phyloP scores from a whole-genome alignment of 2,113 vertebrate genomes.

The Silurus asotus region DNA sequence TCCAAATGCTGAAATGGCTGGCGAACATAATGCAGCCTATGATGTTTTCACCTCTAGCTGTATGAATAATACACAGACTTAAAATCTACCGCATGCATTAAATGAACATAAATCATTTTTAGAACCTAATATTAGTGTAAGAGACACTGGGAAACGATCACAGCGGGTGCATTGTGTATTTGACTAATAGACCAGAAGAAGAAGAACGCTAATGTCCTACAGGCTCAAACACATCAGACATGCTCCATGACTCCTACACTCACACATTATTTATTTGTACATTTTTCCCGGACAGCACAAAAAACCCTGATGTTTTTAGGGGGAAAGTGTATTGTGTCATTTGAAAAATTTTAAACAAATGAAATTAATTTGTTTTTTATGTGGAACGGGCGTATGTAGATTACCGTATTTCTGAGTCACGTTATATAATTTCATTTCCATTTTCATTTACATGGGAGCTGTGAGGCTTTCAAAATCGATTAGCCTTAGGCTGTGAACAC shows the following conservation, averaged over 20 bases:
- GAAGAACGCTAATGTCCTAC: constrained; percentile 31
- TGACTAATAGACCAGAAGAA: constrained; percentile 36
- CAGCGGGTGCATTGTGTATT: constrained; percentile 32
- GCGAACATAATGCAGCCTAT: not conserved
- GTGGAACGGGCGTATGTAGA: not conserved
- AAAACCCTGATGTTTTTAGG: not conserved
- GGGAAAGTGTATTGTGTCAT: not conserved
- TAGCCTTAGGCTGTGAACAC: constrained; percentile 16
- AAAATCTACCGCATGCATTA: constrained; percentile 26
- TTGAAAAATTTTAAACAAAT: constrained; percentile 5
- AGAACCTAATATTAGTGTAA: constrained; percentile 25
- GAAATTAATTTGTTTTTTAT: not conserved
- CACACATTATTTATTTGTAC: constrained; percentile 26
- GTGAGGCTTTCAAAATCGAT: constrained; percentile 7
- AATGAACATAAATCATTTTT: constrained; percentile 12
- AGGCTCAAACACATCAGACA: constrained; percentile 27
- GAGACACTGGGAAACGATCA: constrained; percentile 9
- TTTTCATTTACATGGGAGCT: constrained; percentile 13
- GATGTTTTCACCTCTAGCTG: not conserved
- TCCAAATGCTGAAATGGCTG: not conserved
- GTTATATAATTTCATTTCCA: constrained; percentile 1
- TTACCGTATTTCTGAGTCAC: constrained; percentile 1
- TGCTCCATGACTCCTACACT: constrained; percentile 7
- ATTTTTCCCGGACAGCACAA: constrained; percentile 3
- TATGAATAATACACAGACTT: constrained; percentile 28